Conservation (phyloP, 2,113 vertebrate species). For the Anolis sagrei region DNA sequence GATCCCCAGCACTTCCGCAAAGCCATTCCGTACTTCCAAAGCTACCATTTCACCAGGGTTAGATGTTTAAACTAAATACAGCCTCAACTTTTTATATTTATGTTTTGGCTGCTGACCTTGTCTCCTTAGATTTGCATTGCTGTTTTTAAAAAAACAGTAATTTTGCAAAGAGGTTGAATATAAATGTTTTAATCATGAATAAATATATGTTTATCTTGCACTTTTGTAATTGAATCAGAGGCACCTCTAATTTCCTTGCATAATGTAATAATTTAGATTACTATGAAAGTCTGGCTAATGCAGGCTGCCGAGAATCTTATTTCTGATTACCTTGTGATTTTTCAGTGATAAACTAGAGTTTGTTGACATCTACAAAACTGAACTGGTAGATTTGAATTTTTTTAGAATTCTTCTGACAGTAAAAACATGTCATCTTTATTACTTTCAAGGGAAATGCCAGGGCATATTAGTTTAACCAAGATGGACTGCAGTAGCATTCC, state of each 20-base stretch:
- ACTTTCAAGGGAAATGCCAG: neutral
- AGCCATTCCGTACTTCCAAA: no score
- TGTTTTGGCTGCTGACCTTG: neutral
- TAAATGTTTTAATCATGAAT: neutral
- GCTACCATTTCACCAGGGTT: no score
- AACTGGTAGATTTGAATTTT: neutral
- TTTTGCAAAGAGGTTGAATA: no score
- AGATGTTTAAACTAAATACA: no score
- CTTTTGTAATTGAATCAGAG: neutral
- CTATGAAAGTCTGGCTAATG: neutral
- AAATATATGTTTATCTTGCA: neutral
- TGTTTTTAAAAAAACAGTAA: neutral
- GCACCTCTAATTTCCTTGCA: neutral
- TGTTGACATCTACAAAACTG: neutral
- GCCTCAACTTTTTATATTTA: no score
- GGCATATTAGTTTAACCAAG: neutral
- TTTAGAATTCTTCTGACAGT: neutral
- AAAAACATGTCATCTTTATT: neutral
- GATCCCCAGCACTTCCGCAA: no score
- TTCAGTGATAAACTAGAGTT: neutral
- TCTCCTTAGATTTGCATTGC: neutral
- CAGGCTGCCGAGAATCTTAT: neutral
- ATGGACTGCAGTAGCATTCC: neutral
- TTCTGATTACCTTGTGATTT: neutral
- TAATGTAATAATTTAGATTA: neutral